phyloP scores from a whole-genome alignment of 2,888 invertebrate genomes.

The Meiosimyza decipiens region DNA sequence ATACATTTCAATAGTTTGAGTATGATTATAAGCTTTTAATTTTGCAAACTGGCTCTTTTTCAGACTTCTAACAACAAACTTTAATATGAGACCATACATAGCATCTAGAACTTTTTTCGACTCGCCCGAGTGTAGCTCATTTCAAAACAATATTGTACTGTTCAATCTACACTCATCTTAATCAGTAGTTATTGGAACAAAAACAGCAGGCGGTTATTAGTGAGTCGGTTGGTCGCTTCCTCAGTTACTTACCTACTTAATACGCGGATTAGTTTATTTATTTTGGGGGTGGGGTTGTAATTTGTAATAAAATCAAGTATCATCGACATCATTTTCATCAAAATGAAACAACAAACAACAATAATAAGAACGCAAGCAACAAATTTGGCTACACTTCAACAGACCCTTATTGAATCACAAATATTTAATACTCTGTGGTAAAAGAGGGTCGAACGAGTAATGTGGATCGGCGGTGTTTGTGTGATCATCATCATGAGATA shows the following conservation, averaged over 20 bases:
- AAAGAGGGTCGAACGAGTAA: slow-evolving; percentile 21
- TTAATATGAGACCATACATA: too few relatives aligned
- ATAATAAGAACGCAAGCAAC: slow-evolving; percentile 29
- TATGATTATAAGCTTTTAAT: too few relatives aligned
- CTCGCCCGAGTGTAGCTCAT: too few relatives aligned
- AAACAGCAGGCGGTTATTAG: slow-evolving; percentile 59
- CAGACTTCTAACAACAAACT: too few relatives aligned
- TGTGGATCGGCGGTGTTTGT: slow-evolving; percentile 38
- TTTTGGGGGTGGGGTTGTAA: slow-evolving; percentile 56
- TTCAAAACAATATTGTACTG: too few relatives aligned
- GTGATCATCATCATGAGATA: slow-evolving; percentile 26
- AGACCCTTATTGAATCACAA: slow-evolving; percentile 33
- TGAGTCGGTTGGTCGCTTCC: slow-evolving; percentile 48
- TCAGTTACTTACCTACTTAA: slow-evolving; percentile 8
- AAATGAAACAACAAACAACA: slow-evolving; percentile 41
- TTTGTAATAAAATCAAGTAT: slow-evolving; percentile 63
- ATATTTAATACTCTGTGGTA: slow-evolving; percentile 27
- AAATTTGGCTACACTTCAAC: slow-evolving; percentile 18
- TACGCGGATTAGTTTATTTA: slow-evolving; percentile 40
- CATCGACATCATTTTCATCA: slow-evolving; percentile 42
- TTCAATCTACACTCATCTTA: slow-evolving; percentile 2
- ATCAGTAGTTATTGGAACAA: slow-evolving; percentile 32
- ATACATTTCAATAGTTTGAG: too few relatives aligned
- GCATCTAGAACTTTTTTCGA: too few relatives aligned
- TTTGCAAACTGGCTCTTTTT: too few relatives aligned